These are phyloP conservation scores for Cyanoramphus novaezelandiae DNA, from an alignment of 2,113 vertebrate genomes.

Conservation along the genomic window DNA sequence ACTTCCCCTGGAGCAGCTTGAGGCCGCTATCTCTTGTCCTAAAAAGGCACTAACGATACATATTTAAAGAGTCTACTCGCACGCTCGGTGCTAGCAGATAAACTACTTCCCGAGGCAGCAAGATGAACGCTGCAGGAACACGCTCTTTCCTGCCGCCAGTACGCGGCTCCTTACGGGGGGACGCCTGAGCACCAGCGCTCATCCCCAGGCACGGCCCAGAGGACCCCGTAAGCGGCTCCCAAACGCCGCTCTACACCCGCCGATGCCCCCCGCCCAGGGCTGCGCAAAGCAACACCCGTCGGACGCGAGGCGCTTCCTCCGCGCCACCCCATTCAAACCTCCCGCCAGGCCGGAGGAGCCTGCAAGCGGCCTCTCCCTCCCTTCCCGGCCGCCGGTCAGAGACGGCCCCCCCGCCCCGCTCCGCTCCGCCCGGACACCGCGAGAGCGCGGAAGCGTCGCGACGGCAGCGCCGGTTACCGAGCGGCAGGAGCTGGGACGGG, in stretches of 20 bases:
- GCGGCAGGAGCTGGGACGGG: conserved; percentile 89
- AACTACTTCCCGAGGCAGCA: not conserved
- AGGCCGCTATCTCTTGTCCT: not conserved
- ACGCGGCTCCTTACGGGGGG: not conserved
- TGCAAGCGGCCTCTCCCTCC: no score
- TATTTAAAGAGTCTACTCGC: not conserved
- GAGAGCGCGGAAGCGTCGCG: not conserved
- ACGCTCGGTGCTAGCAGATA: not conserved
- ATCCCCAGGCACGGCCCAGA: not conserved
- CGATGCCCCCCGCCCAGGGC: no score
- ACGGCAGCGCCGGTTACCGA: conserved; percentile 73
- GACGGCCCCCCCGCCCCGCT: no score
- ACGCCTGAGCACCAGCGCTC: not conserved
- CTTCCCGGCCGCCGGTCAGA: no score
- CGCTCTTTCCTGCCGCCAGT: not conserved
- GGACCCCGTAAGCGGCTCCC: no score
- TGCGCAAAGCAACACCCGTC: not conserved
- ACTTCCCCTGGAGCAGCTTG: no score
- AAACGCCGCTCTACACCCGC: no score
- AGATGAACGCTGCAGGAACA: no score
- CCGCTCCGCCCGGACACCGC: no score
- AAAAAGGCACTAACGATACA: not conserved
- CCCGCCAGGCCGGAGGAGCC: not conserved
- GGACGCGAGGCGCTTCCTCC: no score
- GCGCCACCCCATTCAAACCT: not conserved